Conservation (phyloP, 2,888 invertebrate genomes). For the Amphipyra berbera region DNA sequence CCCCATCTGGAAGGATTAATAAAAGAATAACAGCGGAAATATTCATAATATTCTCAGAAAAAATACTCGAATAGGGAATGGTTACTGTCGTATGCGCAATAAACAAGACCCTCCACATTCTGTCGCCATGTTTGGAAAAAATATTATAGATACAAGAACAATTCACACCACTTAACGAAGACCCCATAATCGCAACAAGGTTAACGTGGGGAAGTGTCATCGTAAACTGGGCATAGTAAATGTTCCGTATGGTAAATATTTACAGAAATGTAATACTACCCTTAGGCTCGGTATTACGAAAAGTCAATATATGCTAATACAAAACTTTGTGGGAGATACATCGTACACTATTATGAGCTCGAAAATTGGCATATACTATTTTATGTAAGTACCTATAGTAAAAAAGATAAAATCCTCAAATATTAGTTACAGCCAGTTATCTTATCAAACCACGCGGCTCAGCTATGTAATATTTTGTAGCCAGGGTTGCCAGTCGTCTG, state of each 20-base stretch:
- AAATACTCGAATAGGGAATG: conserved; percentile 43
- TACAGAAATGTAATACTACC: conserved; percentile 70
- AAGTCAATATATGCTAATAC: conserved; percentile 74
- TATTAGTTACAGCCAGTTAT: conserved; percentile 35
- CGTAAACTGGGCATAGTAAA: conserved; percentile 47
- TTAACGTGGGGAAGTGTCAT: conserved; percentile 29
- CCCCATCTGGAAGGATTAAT: conserved; percentile 32
- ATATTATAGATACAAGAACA: conserved; percentile 57
- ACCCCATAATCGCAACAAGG: conserved; percentile 12
- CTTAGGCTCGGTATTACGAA: conserved; percentile 69
- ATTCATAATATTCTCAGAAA: conserved; percentile 22
- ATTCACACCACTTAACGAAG: conserved; percentile 38
- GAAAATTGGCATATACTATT: conserved; percentile 58
- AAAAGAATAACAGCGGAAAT: conserved; percentile 14
- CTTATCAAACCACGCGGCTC: conserved; percentile 20
- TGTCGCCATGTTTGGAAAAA: conserved; percentile 62
- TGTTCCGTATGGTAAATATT: conserved; percentile 68
- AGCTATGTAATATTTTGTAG: conserved; percentile 23
- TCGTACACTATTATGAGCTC: conserved; percentile 59
- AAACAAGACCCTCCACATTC: conserved; percentile 59
- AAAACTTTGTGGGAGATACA: conserved; percentile 65
- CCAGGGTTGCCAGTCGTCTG: conserved; percentile 15
- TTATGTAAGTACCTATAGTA: conserved; percentile 30
- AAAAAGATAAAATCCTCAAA: conserved; percentile 29
- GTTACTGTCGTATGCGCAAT: conserved; percentile 56